Conservation (phyloP, 2,888 invertebrate species). For the Hydriomena furcata region DNA sequence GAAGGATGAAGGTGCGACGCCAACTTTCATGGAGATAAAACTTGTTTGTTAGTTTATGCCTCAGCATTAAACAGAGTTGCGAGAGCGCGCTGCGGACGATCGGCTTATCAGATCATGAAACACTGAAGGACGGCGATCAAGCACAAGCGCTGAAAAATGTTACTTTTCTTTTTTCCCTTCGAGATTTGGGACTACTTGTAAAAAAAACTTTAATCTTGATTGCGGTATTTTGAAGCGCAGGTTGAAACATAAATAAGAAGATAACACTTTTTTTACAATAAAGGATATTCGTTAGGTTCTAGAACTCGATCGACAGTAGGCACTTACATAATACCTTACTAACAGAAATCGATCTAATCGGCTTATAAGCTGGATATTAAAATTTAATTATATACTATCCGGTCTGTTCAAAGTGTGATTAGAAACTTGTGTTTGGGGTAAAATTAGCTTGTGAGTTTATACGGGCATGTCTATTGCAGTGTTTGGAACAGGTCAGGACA, state of each 20-base stretch:
- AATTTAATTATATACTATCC: slow-evolving; percentile 34
- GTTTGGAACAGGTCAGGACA: slow-evolving; percentile 67
- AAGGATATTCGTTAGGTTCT: too few relatives aligned
- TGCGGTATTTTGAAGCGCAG: slow-evolving; percentile 24
- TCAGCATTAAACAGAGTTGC: slow-evolving; percentile 54
- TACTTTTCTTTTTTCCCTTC: slow-evolving; percentile 34
- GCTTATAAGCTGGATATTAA: slow-evolving; percentile 28
- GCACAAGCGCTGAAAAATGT: slow-evolving; percentile 34
- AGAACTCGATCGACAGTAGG: too few relatives aligned
- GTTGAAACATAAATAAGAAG: slow-evolving; percentile 34
- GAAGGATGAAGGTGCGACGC: slow-evolving; percentile 76
- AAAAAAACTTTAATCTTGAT: slow-evolving; percentile 31
- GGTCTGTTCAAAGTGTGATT: slow-evolving; percentile 49
- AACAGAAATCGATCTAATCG: slow-evolving; percentile 12
- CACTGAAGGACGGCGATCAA: slow-evolving; percentile 40
- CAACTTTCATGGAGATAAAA: slow-evolving; percentile 74
- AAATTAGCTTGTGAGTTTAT: slow-evolving; percentile 74
- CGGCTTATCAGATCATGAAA: slow-evolving; percentile 51
- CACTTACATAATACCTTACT: too few relatives aligned
- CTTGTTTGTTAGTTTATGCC: slow-evolving; percentile 74
- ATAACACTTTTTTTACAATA: too few relatives aligned
- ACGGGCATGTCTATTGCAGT: slow-evolving; percentile 69
- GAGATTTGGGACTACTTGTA: slow-evolving; percentile 32
- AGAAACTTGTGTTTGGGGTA: slow-evolving; percentile 61
- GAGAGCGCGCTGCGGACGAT: slow-evolving; percentile 40